phyloP scores from a whole-genome alignment of 1,140 invertebrate species.

The Aphelenchoides fujianensis region DNA sequence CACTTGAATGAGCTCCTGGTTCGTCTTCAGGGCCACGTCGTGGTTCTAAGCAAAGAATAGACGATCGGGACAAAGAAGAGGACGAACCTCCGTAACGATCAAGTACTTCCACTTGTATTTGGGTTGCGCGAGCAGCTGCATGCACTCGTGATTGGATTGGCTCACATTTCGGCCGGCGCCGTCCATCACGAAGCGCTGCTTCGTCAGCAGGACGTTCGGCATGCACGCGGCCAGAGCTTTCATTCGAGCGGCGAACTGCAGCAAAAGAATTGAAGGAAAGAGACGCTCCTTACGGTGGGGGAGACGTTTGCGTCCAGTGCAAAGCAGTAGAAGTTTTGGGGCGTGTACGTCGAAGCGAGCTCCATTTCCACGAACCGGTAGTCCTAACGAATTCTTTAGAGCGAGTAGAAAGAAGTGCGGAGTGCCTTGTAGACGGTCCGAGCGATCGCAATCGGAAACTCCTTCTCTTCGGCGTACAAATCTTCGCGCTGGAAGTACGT shows the following conservation, averaged over 20 bases:
- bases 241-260: not conserved
- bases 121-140: not conserved
- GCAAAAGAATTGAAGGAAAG: not conserved
- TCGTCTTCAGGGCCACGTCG: conserved; percentile 7
- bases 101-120: conserved; percentile 11
- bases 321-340: conserved; percentile 7
- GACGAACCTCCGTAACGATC: not conserved
- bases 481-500: not conserved
- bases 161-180: not conserved
- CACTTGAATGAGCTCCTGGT: conserved; percentile 11
- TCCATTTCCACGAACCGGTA: conserved; percentile 12
- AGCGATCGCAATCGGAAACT: not conserved
- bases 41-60: not conserved
- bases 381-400: conserved; percentile 3
- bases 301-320: not conserved
- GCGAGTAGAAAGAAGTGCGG: not conserved
- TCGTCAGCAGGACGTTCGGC: not conserved
- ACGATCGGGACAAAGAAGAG: not conserved
- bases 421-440: conserved; percentile 7
- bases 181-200: not conserved
- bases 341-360: conserved; percentile 2
- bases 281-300: not conserved
- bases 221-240: not conserved
- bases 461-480: not conserved
- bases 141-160: not conserved